Base-by-base conservation (phyloP, 2,888 invertebrate genomes). In the Nymphalis urticae region DNA sequence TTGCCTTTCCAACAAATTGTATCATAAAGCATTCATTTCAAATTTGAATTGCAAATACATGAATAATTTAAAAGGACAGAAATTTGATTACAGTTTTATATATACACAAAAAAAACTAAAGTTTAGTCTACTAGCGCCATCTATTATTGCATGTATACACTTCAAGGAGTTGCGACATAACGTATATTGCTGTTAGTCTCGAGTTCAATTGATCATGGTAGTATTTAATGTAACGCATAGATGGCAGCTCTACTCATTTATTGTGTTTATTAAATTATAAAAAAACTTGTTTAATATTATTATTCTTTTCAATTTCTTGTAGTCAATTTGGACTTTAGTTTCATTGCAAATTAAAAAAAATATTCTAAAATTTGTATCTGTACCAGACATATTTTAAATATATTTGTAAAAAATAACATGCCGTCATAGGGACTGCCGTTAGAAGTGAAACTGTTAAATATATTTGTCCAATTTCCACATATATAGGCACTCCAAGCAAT, bases 91-190 rank as follows among this genome's bases (percentile, higher is more conserved):
- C 48, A 50, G 6, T n/a, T 17, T 7, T 27, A 9, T 27, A 24
- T 16, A 1, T 2, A n/a, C 10, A 10, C n/a, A 32, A 42, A 42
- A 42, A 42, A 42, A 42, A 3, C 13, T 4, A 42, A 19, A 24
- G 8, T 3, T 2, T 7, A 48, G 5, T 48, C 7, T 66, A 48
- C 32, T 54, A 61, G 48, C 61, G 66, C 66, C 66, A 66, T 66
- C 66, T 66, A 32, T 66, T 48, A 24, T 53, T 53, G 0, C 1
- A 53, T 0, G 10, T 5, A 4, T 16, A 24, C 10, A 53, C 13
- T 24, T 24, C 16, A 16, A 53, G 16, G 53, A 24, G 6, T 21
- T 21, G 13, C 27, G 13, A 13, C 4, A 13, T 13, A 13, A 0
- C 13, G 13, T 13, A 13, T 13, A 42, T 3, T 13, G 42, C 42